Conservation (phyloP, 2,797 vertebrate species). For the Microchirus variegatus region DNA sequence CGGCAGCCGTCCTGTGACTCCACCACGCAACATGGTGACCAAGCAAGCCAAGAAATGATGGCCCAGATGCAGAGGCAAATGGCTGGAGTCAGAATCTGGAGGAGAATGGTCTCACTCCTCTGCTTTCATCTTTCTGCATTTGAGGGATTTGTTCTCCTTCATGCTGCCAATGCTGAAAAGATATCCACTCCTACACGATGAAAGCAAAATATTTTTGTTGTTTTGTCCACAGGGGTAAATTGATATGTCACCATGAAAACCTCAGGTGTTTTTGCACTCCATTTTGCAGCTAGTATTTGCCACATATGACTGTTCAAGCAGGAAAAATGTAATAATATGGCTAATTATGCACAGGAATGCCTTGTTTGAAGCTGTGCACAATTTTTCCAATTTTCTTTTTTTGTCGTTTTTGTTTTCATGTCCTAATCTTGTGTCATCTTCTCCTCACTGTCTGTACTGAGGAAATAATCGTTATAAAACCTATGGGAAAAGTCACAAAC, state of each 20-base stretch:
- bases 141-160: slow-evolving; percentile 66
- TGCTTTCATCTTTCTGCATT: slow-evolving; percentile 69
- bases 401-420: slow-evolving; percentile 23
- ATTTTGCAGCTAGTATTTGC: slow-evolving; percentile 81
- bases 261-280: slow-evolving; percentile 85
- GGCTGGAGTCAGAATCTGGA: too few relatives aligned
- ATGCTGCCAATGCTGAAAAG: slow-evolving; percentile 75
- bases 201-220: slow-evolving; percentile 75
- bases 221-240: slow-evolving; percentile 80
- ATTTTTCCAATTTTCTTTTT: slow-evolving; percentile 54
- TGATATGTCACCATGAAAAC: slow-evolving; percentile 79
- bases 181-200: slow-evolving; percentile 73
- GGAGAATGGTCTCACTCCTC: slow-evolving; percentile 46
- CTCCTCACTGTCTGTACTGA: slow-evolving; percentile 54
- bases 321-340: slow-evolving; percentile 77
- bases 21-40: slow-evolving; percentile 97
- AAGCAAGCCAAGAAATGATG: slow-evolving; percentile 98
- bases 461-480: slow-evolving; percentile 61
- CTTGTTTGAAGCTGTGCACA: slow-evolving; percentile 82
- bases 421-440: slow-evolving; percentile 54
- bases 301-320: slow-evolving; percentile 82
- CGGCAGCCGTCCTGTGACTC: slow-evolving; percentile 95
- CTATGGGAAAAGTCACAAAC: slow-evolving; percentile 55
- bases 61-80: slow-evolving; percentile 33
- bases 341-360: slow-evolving; percentile 80